Base-by-base conservation (phyloP, 1,140 invertebrate species). In the Bradysia coprophila region DNA sequence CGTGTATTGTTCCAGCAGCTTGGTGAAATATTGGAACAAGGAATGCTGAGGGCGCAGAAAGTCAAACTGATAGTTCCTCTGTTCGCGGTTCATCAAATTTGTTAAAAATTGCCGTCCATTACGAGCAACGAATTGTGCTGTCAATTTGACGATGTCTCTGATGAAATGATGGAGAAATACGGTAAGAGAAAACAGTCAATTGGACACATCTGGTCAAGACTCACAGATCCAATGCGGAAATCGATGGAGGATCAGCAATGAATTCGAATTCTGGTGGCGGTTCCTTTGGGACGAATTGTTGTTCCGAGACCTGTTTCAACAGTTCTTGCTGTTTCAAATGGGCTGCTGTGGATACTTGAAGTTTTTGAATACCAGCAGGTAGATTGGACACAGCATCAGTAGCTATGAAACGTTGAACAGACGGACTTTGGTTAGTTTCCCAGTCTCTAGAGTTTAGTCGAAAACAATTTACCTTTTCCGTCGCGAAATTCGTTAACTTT, bases 11-110 rank as follows among this genome's bases (percentile, higher is more conserved):
- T 98, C 94, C 16, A 99, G 68, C 0, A 99, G 68, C 55, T 96
- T 91, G 1, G 93, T 98, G 57, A 99, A 99, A 62, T 99, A 99
- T 53, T 90, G 88, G 62, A 98, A 99, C 0, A 98, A 72, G 1
- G 92, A 96, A 66, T 99, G 96, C 53, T 98, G 94, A 0, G 96
- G 95, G 15, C 95, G 71, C 3, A 99, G 66, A 61, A 99, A 99
- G 63, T 99, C 96, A 71, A 99, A 99, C 53, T 98, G 94, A 55
- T 91, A 97, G 62, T 99, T 99, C 8, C 92, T 68, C 53, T 97
- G 91, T 58, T 99, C 95, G 20, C 92, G 73, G 52, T 95, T 97
- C 94, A 99, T 98, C 8, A 99, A 61, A 54, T 94, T 95, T 3
- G 93, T 98, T 4, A 98, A 66, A 61, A 99, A 99, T 57, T 97